Evolutionary conservation across 2,888 invertebrate species (phyloP), one percentile per base, ranked within the genome.

Genomic region (Megamerina dolium): DNA sequence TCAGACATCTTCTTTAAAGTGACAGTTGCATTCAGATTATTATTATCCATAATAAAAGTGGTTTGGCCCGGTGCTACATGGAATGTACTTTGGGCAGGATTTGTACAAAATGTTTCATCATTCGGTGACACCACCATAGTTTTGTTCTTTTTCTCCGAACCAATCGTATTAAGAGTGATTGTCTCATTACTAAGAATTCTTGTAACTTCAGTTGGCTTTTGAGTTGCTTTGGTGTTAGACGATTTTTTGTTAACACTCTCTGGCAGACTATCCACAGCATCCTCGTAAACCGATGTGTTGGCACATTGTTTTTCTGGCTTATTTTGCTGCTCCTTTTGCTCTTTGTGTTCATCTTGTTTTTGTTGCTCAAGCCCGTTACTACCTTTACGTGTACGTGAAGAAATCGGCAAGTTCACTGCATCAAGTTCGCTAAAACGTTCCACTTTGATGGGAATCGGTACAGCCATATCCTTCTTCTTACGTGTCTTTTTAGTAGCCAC

Each of bases 201-300:
- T 8, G 43, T 30, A 38, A 26, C 34, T 4, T 18, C 10, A 40
- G 35, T 18, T 16, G 37, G 23, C n/a, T n/a, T n/a, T 36, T 44
- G 41, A 2, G 13, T 18, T 26, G n/a, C n/a, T n/a, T n/a, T n/a
- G n/a, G n/a, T n/a, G n/a, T n/a, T n/a, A n/a, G n/a, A n/a, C n/a
- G n/a, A n/a, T n/a, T n/a, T n/a, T n/a, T n/a, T n/a, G n/a, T n/a
- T n/a, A n/a, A n/a, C n/a, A n/a, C n/a, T n/a, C n/a, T n/a, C n/a
- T n/a, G n/a, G n/a, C n/a, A n/a, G n/a, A n/a, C n/a, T n/a, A 13
- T 61, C 68, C 46, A 71, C 49, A 1, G 74, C 74, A 58, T 75
- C 75, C 52, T 74, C 73, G 47, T 74, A 74, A 8, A 72, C 60
- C 3, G 74, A 73, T 2, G 54, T 55, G 13, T 13, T 35, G 13